phyloP scores from a whole-genome alignment of 2,888 invertebrate genomes.

The Lepidochrysops patricia region DNA sequence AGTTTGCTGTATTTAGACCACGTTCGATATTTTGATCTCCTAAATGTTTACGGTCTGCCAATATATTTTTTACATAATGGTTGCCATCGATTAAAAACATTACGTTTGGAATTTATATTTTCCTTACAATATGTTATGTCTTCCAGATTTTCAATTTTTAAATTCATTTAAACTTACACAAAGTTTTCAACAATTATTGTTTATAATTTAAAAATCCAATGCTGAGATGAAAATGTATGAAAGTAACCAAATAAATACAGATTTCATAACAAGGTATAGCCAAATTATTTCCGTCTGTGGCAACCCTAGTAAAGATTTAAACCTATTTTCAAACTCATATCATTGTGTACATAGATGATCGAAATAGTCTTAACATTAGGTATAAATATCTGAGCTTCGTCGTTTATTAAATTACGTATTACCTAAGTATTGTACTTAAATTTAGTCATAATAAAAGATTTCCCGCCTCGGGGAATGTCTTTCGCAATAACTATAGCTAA shows the following conservation, averaged over 20 bases:
- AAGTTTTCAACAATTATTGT: background rate
- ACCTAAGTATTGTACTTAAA: conserved; percentile 61
- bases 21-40: no score
- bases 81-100: no score
- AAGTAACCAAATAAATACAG: background rate
- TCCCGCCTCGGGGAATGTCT: conserved; percentile 50
- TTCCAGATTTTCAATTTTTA: background rate
- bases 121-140: background rate
- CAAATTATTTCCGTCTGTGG: background rate
- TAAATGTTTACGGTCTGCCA: no score
- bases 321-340: conserved; percentile 64
- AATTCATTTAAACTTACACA: background rate
- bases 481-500: conserved; percentile 72
- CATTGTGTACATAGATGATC: conserved; percentile 65
- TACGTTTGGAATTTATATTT: no score
- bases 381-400: conserved; percentile 72
- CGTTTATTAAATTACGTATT: conserved; percentile 56
- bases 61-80: background rate
- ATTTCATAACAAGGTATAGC: background rate
- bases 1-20: background rate
- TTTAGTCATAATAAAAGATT: conserved; percentile 52
- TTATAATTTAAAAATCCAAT: background rate
- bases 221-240: background rate
- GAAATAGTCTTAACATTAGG: conserved; percentile 56
- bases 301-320: conserved; percentile 25